phyloP scores from a whole-genome alignment of 2,797 vertebrate species.

The Botia almorhae region DNA sequence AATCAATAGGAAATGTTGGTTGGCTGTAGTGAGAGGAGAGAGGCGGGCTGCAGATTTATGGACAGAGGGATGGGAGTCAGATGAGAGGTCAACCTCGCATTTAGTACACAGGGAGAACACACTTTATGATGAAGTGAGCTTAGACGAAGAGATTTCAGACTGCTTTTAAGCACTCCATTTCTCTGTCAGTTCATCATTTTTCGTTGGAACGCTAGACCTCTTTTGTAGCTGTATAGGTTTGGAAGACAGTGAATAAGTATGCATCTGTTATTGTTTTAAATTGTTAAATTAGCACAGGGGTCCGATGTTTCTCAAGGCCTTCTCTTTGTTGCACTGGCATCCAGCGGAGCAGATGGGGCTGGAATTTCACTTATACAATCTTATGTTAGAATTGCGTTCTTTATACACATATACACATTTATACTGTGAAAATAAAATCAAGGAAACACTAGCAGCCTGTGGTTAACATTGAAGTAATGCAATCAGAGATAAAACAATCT shows the following conservation, averaged over 20 bases:
- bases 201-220: neutral
- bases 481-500: too few species aligned
- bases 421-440: neutral
- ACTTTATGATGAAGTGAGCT: slow-evolving; percentile 77
- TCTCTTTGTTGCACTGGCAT: slow-evolving; percentile 10
- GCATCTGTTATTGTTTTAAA: too few species aligned
- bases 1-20: slow-evolving; percentile 97
- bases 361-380: slow-evolving; percentile 23
- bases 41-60: slow-evolving; percentile 92
- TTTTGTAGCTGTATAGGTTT: neutral
- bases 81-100: slow-evolving; percentile 82
- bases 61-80: slow-evolving; percentile 82
- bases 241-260: neutral
- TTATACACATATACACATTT: neutral
- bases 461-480: too few species aligned
- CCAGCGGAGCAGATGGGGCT: slow-evolving; percentile 24
- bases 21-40: slow-evolving; percentile 93
- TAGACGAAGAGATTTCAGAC: slow-evolving; percentile 45
- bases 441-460: neutral
- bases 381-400: slow-evolving; percentile 8
- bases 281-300: slow-evolving; percentile 69
- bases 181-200: neutral
- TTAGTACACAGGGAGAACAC: slow-evolving; percentile 76
- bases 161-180: neutral
- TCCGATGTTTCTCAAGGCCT: slow-evolving; percentile 49